Percentiles rank a stretch among this genome's conserved stretches.
These are phyloP conservation scores for Crossocerus cetratus DNA, from an alignment of 2,888 invertebrate genomes.

Conservation along the genomic window DNA sequence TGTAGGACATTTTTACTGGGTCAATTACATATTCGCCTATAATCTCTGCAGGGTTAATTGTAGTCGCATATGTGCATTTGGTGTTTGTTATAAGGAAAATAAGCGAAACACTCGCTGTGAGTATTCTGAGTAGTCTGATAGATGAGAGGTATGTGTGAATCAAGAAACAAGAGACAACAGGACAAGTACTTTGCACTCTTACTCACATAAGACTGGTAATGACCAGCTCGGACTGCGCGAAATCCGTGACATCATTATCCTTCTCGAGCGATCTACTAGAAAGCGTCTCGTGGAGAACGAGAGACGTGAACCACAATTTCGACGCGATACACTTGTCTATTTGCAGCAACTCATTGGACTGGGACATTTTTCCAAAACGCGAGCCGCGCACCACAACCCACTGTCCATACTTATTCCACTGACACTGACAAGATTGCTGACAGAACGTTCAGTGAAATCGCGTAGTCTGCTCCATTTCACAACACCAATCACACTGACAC, in stretches of 20 bases:
- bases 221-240: slow-evolving; percentile 24
- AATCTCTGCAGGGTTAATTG: neutral
- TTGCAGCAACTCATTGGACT: slow-evolving; percentile 49
- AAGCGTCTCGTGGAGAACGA: slow-evolving; percentile 51
- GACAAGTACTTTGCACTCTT: neutral
- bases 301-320: slow-evolving; percentile 71
- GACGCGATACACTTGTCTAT: slow-evolving; percentile 64
- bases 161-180: too few relatives aligned
- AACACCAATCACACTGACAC: too few relatives aligned
- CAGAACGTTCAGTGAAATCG: too few relatives aligned
- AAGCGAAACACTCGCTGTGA: too few relatives aligned
- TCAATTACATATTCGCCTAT: neutral
- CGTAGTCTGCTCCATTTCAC: too few relatives aligned
- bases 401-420: neutral
- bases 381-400: slow-evolving; percentile 4
- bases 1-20: slow-evolving; percentile 20
- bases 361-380: slow-evolving; percentile 57
- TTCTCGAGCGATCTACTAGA: slow-evolving; percentile 4
- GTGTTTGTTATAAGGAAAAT: too few relatives aligned
- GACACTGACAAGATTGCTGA: neutral
- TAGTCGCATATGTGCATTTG: too few relatives aligned
- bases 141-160: too few relatives aligned
- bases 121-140: too few relatives aligned
- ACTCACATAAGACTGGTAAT: slow-evolving; percentile 43
- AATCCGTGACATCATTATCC: slow-evolving; percentile 26